phyloP scores from a whole-genome alignment of 1,140 invertebrate species.

The Doryteuthis pealeii region DNA sequence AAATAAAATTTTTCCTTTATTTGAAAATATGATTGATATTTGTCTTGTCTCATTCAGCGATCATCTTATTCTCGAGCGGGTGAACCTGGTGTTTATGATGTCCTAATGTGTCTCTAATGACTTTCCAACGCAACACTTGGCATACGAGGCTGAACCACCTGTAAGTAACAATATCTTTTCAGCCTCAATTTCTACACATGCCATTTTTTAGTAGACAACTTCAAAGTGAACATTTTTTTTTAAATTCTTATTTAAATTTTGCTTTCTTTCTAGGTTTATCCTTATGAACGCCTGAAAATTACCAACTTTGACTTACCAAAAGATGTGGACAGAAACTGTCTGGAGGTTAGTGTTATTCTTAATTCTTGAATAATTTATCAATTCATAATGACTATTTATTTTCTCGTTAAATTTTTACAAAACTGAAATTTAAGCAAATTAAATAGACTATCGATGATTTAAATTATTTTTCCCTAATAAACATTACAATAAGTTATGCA shows the following conservation, averaged over 20 bases:
- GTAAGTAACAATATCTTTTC: constrained; percentile 27
- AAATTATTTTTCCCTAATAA: too few relatives aligned
- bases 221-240: too few relatives aligned
- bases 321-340: constrained; percentile 94
- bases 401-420: too few relatives aligned
- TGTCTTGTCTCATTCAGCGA: background rate
- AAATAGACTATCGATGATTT: too few relatives aligned
- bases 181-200: too few relatives aligned
- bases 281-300: constrained; percentile 92
- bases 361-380: too few relatives aligned
- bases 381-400: too few relatives aligned
- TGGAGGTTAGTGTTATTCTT: constrained; percentile 74
- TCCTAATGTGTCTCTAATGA: constrained; percentile 44
- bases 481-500: too few relatives aligned
- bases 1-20: too few relatives aligned
- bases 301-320: constrained; percentile 94
- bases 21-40: too few relatives aligned
- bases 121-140: constrained; percentile 53
- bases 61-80: constrained; percentile 8
- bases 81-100: constrained; percentile 24
- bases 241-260: background rate
- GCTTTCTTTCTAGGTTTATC: constrained; percentile 76
- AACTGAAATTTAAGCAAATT: too few relatives aligned
- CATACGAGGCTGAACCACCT: constrained; percentile 51
- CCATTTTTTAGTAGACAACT: too few relatives aligned